Evolutionary conservation across 2,888 invertebrate genomes (phyloP).

Genomic region (Molorchus minor): DNA sequence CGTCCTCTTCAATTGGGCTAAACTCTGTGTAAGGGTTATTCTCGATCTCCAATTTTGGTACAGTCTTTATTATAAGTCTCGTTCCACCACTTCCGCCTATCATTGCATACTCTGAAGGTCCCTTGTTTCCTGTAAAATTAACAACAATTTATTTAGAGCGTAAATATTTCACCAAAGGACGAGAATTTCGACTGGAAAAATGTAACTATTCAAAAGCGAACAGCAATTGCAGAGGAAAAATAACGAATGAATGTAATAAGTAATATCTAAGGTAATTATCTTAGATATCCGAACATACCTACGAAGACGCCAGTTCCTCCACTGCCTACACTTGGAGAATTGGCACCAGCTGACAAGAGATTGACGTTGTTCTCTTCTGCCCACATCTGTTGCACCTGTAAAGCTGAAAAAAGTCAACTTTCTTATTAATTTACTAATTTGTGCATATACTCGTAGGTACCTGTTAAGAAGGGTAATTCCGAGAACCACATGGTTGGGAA

Average conservation of each 20-base stretch:
- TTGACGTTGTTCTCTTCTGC: slow-evolving; percentile 74
- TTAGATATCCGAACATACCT: too few species aligned
- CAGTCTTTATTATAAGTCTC: slow-evolving; percentile 33
- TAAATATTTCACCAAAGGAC: too few species aligned
- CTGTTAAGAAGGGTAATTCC: slow-evolving; percentile 79
- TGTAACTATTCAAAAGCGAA: too few species aligned
- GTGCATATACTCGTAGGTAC: too few species aligned
- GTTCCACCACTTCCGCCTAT: slow-evolving; percentile 37
- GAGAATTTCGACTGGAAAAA: too few species aligned
- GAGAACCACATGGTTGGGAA: slow-evolving; percentile 85
- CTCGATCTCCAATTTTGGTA: slow-evolving; percentile 27
- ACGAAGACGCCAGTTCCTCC: slow-evolving; percentile 82
- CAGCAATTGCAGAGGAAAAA: too few species aligned
- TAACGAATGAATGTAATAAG: too few species aligned
- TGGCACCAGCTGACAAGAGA: slow-evolving; percentile 77
- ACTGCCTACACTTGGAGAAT: slow-evolving; percentile 68
- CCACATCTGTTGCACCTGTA: slow-evolving; percentile 76
- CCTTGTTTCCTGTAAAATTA: slow-evolving; percentile 58
- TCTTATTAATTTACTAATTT: too few species aligned
- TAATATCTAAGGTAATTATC: too few species aligned
- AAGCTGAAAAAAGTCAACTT: slow-evolving; percentile 65
- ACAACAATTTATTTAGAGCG: too few species aligned
- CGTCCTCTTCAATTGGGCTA: slow-evolving; percentile 31
- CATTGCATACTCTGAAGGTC: slow-evolving; percentile 38
- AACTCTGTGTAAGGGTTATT: slow-evolving; percentile 17